phyloP scores from a whole-genome alignment of 2,888 invertebrate genomes.

The Bursaphelenchus okinawaensis region DNA sequence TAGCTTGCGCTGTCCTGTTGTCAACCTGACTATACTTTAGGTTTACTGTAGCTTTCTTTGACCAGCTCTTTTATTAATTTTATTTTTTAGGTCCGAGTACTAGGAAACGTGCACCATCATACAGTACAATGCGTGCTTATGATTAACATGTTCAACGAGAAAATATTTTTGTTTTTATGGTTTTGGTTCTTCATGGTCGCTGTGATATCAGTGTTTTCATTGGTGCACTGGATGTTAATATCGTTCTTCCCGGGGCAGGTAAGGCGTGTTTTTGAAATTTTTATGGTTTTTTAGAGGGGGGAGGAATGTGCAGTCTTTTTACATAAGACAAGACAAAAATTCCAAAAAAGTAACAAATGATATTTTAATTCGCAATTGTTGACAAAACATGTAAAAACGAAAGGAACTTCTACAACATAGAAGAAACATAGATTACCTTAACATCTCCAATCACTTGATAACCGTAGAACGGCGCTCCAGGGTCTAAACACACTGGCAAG shows the following conservation, averaged over 20 bases:
- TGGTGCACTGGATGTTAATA: conserved; percentile 57
- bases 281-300: no score
- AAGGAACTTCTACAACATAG: no score
- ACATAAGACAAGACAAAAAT: no score
- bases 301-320: conserved; percentile 7
- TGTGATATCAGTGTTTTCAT: conserved; percentile 53
- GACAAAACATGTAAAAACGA: no score
- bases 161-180: conserved; percentile 57
- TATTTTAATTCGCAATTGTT: no score
- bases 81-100: conserved; percentile 57
- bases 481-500: no score
- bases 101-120: conserved; percentile 59
- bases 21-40: conserved; percentile 20
- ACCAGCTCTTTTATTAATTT: conserved; percentile 58
- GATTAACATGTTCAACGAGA: conserved; percentile 57
- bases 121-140: conserved; percentile 58
- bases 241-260: conserved; percentile 57
- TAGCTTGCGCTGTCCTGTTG: background rate
- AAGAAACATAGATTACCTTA: no score
- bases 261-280: no score
- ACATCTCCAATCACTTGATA: no score
- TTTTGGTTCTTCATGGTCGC: conserved; percentile 59
- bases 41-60: conserved; percentile 58
- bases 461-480: no score
- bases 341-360: no score